Evolutionary conservation across 2,888 invertebrate species (phyloP).

Genomic region (Leptarthrus brevirostris): DNA sequence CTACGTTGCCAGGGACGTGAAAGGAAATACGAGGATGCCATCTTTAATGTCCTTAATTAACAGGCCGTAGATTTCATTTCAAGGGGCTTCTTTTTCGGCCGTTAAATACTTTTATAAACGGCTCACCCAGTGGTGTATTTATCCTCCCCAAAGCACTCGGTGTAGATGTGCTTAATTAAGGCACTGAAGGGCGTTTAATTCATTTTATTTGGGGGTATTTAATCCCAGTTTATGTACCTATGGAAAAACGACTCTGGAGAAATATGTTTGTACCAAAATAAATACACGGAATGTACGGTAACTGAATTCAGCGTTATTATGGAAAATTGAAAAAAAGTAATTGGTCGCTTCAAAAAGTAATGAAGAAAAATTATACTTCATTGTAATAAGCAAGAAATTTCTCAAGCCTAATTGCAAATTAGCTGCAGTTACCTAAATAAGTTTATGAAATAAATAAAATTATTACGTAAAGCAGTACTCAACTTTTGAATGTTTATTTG

Average conservation of each 20-base stretch:
- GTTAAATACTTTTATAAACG: constrained; percentile 54
- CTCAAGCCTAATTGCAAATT: no score
- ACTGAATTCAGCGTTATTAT: no score
- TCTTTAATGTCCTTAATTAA: constrained; percentile 55
- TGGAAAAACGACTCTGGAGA: neutral
- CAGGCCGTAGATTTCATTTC: constrained; percentile 53
- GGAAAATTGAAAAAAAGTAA: no score
- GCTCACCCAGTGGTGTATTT: constrained; percentile 53
- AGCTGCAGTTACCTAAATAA: no score
- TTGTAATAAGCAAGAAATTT: no score
- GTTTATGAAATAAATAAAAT: no score
- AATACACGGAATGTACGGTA: neutral
- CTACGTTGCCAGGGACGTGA: neutral
- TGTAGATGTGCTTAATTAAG: constrained; percentile 64
- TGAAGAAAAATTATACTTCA: no score
- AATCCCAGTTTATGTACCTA: constrained; percentile 47
- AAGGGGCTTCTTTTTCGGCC: constrained; percentile 50
- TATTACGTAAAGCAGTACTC: no score
- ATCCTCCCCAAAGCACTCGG: constrained; percentile 46
- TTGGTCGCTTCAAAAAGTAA: no score
- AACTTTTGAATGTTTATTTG: no score
- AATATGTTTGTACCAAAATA: neutral
- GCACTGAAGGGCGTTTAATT: constrained; percentile 67
- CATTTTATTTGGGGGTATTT: constrained; percentile 58
- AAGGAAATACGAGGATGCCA: constrained; percentile 40